Base-by-base conservation (phyloP, 2,113 vertebrate genomes). In the Mustelus asterias region DNA sequence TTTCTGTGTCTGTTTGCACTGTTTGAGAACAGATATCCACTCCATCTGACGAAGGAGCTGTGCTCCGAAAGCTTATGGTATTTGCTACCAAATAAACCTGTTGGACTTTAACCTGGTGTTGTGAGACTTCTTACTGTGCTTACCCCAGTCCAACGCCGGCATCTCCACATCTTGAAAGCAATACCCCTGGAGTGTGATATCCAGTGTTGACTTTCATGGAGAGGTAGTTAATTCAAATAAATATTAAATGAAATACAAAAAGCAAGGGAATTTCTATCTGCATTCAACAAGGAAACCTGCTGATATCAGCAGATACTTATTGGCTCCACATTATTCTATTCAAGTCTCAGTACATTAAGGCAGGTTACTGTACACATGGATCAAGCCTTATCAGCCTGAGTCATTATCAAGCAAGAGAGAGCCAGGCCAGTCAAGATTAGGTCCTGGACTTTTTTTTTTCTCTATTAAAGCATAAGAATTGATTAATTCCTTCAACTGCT, bases 331-430 rank as follows among this genome's bases (percentile, higher is more conserved):
- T 90, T 90, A 63, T 67, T 93, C 60, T 93, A 22, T 65, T 65
- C 33, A 10, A 37, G 60, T 37, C n/a, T 65, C 89, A 65, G 60
- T 65, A 63, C 14, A 37, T 24, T 65, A 24, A 93, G 33, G 60
- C 89, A 93, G 3, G 54, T 90, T 60, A 83, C 80, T 83, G 80
- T 83, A 83, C 80, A 83, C 37, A 90, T 54, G 86, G 44, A 89
- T 58, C 29, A n/a, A 60, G 29, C 58, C 88, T 92, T 60, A 92
- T 60, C n/a, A 67, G 60, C 89, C 89, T 65, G 60, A 93, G 60
- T 93, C 60, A 93, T 93, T 65, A 93, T 63, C 29, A 65, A 65
- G 60, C 16, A 65, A 93, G 60, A 67, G 86, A 60, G 58, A 93
- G 89, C 14, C 14, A 37, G 60, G n/a, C 60, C 89, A 93, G 60